These are phyloP conservation scores for Holacanthella duospinosa DNA, from an alignment of 2,888 invertebrate genomes.

Conservation along the genomic window DNA sequence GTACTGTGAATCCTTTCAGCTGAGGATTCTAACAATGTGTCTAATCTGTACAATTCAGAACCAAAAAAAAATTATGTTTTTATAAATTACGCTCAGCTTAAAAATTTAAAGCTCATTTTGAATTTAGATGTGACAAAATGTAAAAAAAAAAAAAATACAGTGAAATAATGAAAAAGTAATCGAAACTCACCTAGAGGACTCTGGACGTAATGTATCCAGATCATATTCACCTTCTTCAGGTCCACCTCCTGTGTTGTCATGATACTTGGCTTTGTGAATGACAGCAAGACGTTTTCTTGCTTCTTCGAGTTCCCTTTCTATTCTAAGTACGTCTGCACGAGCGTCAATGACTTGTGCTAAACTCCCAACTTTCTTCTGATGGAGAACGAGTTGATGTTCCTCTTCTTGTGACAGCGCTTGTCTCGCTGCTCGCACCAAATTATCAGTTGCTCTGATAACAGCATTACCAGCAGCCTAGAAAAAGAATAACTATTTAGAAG, in stretches of 20 bases:
- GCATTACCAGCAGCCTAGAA: constrained; percentile 83
- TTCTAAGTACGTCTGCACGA: constrained; percentile 72
- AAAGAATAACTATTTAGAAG: not conserved
- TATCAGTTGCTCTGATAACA: constrained; percentile 94
- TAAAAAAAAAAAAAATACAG: no score
- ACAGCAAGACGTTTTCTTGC: constrained; percentile 81
- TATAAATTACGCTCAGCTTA: no score
- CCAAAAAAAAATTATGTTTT: not conserved
- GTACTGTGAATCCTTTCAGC: constrained; percentile 36
- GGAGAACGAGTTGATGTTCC: constrained; percentile 79
- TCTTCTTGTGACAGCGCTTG: constrained; percentile 84
- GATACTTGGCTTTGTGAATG: constrained; percentile 87
- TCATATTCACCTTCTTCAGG: constrained; percentile 31
- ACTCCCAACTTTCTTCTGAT: constrained; percentile 87
- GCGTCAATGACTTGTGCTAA: constrained; percentile 93
- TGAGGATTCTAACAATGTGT: constrained; percentile 32
- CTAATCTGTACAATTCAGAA: constrained; percentile 23
- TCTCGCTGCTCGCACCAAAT: constrained; percentile 86
- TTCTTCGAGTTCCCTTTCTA: constrained; percentile 85
- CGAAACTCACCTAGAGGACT: constrained; percentile 29
- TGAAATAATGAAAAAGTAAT: not conserved
- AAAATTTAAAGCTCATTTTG: no score
- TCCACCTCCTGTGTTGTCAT: constrained; percentile 53
- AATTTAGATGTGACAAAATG: no score
- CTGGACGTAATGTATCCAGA: constrained; percentile 30